These are phyloP conservation scores for Hemaris fuciformis DNA, from an alignment of 2,888 invertebrate genomes.

Conservation along the genomic window DNA sequence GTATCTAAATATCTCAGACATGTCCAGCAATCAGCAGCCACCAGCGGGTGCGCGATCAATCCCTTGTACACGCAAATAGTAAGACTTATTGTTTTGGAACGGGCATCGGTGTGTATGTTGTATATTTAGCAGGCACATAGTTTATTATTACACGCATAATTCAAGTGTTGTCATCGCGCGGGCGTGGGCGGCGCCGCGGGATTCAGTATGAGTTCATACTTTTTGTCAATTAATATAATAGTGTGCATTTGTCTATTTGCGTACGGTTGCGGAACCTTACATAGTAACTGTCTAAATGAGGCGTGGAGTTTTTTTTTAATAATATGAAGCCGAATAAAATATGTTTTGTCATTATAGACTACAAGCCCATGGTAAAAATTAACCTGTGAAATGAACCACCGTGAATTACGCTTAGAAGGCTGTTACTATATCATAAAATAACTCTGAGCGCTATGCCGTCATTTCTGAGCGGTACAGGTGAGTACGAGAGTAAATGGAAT, in stretches of 20 bases:
- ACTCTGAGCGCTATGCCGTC: too few relatives aligned
- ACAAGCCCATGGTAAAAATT: too few relatives aligned
- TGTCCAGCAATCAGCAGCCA: neutral
- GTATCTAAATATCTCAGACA: neutral
- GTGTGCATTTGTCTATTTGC: neutral
- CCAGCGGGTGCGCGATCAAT: neutral
- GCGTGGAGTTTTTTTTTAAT: neutral
- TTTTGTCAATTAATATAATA: neutral
- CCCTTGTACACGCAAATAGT: neutral
- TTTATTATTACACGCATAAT: slow-evolving; percentile 8
- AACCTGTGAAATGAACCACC: too few relatives aligned
- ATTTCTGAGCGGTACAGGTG: too few relatives aligned
- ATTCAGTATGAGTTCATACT: neutral
- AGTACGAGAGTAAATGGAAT: too few relatives aligned
- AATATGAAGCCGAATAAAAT: too few relatives aligned
- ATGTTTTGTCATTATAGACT: too few relatives aligned
- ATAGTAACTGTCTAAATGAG: too few relatives aligned
- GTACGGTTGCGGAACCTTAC: neutral
- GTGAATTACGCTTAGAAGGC: too few relatives aligned
- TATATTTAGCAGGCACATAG: slow-evolving; percentile 6
- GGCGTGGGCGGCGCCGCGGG: neutral
- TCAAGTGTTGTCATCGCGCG: slow-evolving; percentile 3
- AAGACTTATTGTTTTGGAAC: slow-evolving; percentile 11
- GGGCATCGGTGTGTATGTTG: neutral
- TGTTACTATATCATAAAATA: too few relatives aligned